phyloP scores from a whole-genome alignment of 2,888 invertebrate species.

The Erebia palarica region DNA sequence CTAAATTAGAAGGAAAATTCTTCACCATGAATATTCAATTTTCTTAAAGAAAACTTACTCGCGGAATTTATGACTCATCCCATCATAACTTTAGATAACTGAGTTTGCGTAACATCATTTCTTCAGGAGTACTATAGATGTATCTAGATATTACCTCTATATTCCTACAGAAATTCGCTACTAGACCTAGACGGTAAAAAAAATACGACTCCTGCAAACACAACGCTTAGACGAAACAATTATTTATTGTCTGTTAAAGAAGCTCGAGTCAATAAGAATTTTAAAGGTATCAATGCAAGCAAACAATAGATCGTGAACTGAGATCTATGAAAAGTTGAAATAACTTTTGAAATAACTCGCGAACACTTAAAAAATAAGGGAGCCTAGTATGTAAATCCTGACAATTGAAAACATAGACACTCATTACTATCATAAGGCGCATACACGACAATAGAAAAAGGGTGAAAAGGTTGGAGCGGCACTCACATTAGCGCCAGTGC shows the following conservation, averaged over 20 bases:
- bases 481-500: conserved; percentile 38
- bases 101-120: conserved; percentile 50
- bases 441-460: conserved; percentile 33
- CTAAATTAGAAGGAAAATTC: not conserved
- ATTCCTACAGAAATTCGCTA: no score
- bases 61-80: conserved; percentile 49
- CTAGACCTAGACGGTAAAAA: not conserved
- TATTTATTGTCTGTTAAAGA: not conserved
- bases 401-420: conserved; percentile 24
- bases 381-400: conserved; percentile 5
- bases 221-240: no score
- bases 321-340: conserved; percentile 23
- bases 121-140: conserved; percentile 44
- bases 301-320: no score
- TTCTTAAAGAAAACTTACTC: conserved; percentile 55
- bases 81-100: conserved; percentile 43
- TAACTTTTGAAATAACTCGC: conserved; percentile 9
- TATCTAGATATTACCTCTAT: not conserved
- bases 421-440: conserved; percentile 22
- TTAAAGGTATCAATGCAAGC: not conserved
- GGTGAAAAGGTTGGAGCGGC: conserved; percentile 33
- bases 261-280: not conserved
- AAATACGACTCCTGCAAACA: no score
- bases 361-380: conserved; percentile 20
- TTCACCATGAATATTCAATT: conserved; percentile 63